A percentile compares a stretch with the other conserved stretches of the same genome.
Evolutionary conservation across 2,797 vertebrate species (phyloP).

Genomic region (Anguilla megastoma): DNA sequence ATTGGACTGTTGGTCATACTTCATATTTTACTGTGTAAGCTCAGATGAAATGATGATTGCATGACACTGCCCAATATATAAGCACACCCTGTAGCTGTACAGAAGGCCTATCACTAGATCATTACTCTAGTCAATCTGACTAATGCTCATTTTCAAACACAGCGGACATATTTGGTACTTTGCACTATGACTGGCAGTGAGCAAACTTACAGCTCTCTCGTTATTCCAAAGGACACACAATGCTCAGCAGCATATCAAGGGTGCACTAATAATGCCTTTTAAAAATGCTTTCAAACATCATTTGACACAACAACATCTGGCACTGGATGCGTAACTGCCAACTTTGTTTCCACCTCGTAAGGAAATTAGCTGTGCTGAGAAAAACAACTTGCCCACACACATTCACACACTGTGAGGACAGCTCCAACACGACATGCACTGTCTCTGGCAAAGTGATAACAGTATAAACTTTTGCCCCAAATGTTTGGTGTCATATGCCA

Average conservation of each 20-base stretch:
- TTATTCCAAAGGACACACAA: neutral
- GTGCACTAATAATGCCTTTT: neutral
- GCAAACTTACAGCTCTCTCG: neutral
- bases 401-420: neutral
- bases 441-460: neutral
- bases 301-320: neutral
- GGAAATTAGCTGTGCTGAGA: neutral
- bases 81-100: neutral
- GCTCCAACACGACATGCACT: neutral
- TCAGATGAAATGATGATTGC: neutral
- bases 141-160: neutral
- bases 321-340: neutral
- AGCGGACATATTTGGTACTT: neutral
- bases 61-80: neutral
- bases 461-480: neutral
- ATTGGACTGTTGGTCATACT: too few species aligned
- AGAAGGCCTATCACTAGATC: neutral
- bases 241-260: neutral
- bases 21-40: neutral
- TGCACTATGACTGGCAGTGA: neutral
- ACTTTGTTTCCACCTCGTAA: neutral
- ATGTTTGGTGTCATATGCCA: neutral
- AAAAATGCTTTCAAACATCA: neutral
- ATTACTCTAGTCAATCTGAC: neutral
- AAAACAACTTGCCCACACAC: slow-evolving; percentile 1